Evolutionary conservation across 2,888 invertebrate genomes (phyloP), one percentile per base, ranked within the genome.

Genomic region (Amorpha juglandis): DNA sequence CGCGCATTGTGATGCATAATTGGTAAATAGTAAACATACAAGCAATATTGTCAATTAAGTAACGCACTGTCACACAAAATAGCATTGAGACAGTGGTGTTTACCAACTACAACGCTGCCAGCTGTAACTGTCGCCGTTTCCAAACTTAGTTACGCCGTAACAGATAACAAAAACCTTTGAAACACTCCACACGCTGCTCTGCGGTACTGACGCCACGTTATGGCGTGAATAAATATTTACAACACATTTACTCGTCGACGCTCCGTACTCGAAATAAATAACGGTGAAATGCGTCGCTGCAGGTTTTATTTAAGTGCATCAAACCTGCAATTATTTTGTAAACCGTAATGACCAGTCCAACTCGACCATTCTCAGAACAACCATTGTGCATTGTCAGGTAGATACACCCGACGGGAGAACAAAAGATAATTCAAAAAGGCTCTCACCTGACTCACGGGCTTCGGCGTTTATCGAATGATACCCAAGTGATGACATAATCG

Each of bases 1-100:
- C 79, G 83, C 80, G 78, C 81, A 80, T 80, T 78, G 76, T 81
- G 80, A 82, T 77, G 85, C 87, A 86, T 83, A 86, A 86, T 87
- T 80, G 77, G 71, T 76, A 73, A 78, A 82, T 78, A 81, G 77
- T 76, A 42, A 50, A 47, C 48, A 62, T 27, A 47, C 27, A 74
- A 82, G 81, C 80, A 79, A 79, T 78, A 82, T 78, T 74, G 77
- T 76, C 79, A 78, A 77, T 68, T 71, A n/a, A n/a, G n/a, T n/a
- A 73, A 74, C 70, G 70, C 74, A 69, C 70, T 71, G 69, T 69
- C 71, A 70, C 66, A 68, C 70, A 62, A 67, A 71, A 64, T 51
- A 21, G 55, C 53, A 64, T 58, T 42, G 42, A 47, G 47, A 67
- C 63, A 35, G 9, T 7, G 48, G 55, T 63, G 42, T 19, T 58